Percentiles rank a stretch among this genome's conserved stretches.
Evolutionary conservation across 2,113 vertebrate species (phyloP).

Genomic region (Phyllopteryx taeniolatus): DNA sequence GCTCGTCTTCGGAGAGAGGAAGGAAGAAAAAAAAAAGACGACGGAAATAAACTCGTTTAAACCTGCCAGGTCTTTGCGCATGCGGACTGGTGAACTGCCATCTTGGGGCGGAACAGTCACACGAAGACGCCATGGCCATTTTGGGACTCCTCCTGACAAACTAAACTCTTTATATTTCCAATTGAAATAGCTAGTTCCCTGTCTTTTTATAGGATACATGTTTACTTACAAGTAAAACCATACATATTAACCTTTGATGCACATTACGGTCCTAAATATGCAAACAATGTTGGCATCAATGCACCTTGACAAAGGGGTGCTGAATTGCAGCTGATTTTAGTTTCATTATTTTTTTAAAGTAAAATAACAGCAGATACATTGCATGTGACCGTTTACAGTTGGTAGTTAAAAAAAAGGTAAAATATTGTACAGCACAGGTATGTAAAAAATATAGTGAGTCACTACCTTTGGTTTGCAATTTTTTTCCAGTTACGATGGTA

Average conservation of each 20-base stretch:
- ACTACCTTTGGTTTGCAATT: background rate
- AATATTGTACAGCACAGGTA: background rate
- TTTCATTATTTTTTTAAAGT: conserved; percentile 25
- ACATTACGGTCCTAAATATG: background rate
- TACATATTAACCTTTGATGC: background rate
- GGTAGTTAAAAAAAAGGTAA: conserved; percentile 30
- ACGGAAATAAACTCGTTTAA: conserved; percentile 67
- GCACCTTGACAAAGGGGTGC: background rate
- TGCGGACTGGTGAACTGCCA: conserved; percentile 39
- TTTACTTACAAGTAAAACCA: background rate
- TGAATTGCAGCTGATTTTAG: conserved; percentile 32
- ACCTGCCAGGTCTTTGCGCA: conserved; percentile 49
- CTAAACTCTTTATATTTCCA: conserved; percentile 2
- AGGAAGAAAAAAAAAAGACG: background rate
- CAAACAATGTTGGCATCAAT: background rate
- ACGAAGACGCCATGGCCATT: conserved; percentile 19
- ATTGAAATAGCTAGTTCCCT: background rate
- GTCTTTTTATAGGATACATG: background rate
- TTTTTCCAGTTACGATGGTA: conserved; percentile 1
- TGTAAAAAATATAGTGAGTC: conserved; percentile 8
- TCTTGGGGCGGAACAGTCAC: conserved; percentile 20
- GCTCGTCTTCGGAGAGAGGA: conserved; percentile 1
- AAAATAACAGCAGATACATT: conserved; percentile 36
- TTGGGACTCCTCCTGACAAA: conserved; percentile 24
- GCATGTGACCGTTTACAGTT: conserved; percentile 14